Conservation (phyloP, 2,797 vertebrate genomes). For the Gila robusta region DNA sequence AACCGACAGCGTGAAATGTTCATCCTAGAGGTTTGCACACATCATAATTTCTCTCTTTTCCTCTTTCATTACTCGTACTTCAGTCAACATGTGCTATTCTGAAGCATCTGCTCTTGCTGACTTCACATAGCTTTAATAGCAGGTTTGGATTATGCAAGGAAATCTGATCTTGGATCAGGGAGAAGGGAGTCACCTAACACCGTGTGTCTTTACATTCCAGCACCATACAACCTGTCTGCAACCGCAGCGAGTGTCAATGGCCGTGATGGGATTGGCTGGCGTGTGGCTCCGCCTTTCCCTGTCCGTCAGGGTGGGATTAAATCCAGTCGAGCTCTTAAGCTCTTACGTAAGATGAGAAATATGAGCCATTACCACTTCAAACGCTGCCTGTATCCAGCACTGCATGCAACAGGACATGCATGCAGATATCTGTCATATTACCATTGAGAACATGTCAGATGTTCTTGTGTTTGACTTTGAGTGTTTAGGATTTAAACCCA, state of each 20-base stretch:
- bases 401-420: conserved; percentile 7
- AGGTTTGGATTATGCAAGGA: conserved; percentile 26
- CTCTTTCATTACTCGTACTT: conserved; percentile 14
- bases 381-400: conserved; percentile 23
- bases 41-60: neutral
- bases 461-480: neutral
- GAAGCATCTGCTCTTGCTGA: conserved; percentile 22
- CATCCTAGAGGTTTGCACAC: conserved; percentile 6
- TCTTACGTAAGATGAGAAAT: conserved; percentile 57
- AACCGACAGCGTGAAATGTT: conserved; percentile 1
- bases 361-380: conserved; percentile 50
- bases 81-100: neutral
- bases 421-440: neutral
- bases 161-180: conserved; percentile 18
- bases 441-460: neutral
- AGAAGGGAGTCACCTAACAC: neutral
- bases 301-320: conserved; percentile 33
- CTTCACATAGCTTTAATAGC: neutral
- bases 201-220: conserved; percentile 30
- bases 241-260: neutral
- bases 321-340: conserved; percentile 46
- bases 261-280: neutral
- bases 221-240: conserved; percentile 13
- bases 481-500: neutral
- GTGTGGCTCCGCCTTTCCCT: neutral